Percentiles rank a stretch among this genome's conserved stretches.
These are phyloP conservation scores for Macroteleia sp. DNA, from an alignment of 2,888 invertebrate genomes.

Conservation along the genomic window DNA sequence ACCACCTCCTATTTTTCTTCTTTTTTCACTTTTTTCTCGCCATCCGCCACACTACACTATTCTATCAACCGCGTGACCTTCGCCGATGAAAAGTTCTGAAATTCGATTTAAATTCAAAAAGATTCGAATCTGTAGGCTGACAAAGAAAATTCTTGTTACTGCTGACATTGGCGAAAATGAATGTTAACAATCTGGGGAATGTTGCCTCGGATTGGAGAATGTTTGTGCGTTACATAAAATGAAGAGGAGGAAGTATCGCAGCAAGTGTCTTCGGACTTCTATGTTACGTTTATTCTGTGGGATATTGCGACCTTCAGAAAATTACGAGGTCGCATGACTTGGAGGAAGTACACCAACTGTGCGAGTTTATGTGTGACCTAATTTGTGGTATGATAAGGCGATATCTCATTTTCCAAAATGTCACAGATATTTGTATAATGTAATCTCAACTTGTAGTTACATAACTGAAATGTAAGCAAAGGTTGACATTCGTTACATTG, in stretches of 20 bases:
- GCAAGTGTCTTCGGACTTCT: neutral
- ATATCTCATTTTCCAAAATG: slow-evolving; percentile 15
- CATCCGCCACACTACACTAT: slow-evolving; percentile 46
- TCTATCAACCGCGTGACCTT: slow-evolving; percentile 21
- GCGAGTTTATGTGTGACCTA: slow-evolving; percentile 23
- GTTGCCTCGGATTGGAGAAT: neutral
- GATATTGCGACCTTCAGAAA: slow-evolving; percentile 25
- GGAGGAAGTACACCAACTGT: neutral
- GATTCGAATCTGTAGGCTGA: too few species aligned
- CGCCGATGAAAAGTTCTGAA: neutral
- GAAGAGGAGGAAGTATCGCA: neutral
- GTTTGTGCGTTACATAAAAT: neutral
- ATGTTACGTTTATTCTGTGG: slow-evolving; percentile 1
- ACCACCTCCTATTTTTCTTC: slow-evolving; percentile 43
- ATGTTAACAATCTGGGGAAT: neutral
- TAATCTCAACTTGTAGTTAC: too few species aligned
- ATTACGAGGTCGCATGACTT: slow-evolving; percentile 29
- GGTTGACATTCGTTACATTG: too few species aligned
- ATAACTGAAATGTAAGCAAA: too few species aligned
- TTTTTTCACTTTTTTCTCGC: slow-evolving; percentile 55
- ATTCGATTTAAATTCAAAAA: slow-evolving; percentile 4
- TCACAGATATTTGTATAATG: too few species aligned
- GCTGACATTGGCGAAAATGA: neutral
- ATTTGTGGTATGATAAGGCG: neutral
- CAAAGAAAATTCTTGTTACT: too few species aligned